Conservation (phyloP, 2,888 invertebrate genomes). For the Dryomyza anilis region DNA sequence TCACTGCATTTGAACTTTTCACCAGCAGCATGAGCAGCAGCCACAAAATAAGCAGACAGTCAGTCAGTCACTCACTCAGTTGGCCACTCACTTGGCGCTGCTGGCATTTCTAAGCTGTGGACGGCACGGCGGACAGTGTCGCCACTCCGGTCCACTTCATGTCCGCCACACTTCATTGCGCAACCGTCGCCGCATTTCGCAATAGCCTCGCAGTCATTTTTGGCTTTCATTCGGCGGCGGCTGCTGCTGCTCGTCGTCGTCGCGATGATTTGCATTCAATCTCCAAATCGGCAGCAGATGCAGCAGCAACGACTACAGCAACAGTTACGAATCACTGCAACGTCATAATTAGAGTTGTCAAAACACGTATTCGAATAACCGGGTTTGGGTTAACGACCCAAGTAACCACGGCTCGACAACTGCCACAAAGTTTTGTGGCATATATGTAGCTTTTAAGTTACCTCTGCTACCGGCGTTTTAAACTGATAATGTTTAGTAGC, state of each 20-base stretch:
- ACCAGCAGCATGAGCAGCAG: background rate
- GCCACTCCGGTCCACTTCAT: background rate
- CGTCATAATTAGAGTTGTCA: background rate
- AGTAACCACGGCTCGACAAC: too few species aligned
- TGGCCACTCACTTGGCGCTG: constrained; percentile 8
- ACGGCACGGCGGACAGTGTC: background rate
- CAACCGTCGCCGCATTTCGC: background rate
- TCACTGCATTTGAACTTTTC: background rate
- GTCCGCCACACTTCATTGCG: background rate
- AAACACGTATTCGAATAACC: too few species aligned
- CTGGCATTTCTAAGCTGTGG: background rate
- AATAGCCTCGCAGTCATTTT: background rate
- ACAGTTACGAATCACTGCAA: too few species aligned
- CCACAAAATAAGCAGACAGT: background rate
- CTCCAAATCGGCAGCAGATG: background rate
- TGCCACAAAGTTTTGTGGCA: too few species aligned
- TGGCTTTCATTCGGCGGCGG: background rate
- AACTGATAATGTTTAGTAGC: too few species aligned
- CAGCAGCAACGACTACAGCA: background rate
- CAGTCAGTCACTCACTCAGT: constrained; percentile 5
- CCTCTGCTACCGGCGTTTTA: too few species aligned
- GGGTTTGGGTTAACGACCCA: too few species aligned
- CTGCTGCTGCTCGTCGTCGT: background rate
- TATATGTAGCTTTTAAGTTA: too few species aligned
- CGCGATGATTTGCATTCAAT: constrained; percentile 1